Conservation (phyloP, 2,797 vertebrate species). For the Poecilia gillii region DNA sequence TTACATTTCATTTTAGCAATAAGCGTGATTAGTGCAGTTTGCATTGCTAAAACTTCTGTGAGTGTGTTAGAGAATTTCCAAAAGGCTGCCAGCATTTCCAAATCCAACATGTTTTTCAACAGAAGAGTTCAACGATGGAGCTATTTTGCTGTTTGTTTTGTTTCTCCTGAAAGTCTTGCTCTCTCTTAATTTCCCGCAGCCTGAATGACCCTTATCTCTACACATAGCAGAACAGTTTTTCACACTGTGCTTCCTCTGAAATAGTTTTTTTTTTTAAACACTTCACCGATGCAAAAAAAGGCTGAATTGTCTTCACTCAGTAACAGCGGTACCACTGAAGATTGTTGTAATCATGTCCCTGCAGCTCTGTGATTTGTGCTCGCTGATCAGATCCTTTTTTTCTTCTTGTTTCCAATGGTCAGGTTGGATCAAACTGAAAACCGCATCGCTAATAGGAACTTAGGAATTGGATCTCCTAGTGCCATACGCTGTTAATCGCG, state of each 20-base stretch:
- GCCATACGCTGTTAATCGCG: constrained; percentile 1
- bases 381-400: neutral
- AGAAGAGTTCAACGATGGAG: neutral
- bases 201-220: neutral
- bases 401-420: neutral
- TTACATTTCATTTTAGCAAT: neutral
- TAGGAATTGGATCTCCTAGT: neutral
- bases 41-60: neutral
- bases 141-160: neutral
- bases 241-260: neutral
- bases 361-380: neutral
- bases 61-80: neutral
- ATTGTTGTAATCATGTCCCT: neutral
- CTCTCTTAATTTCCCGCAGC: neutral
- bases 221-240: neutral
- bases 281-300: neutral
- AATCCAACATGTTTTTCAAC: neutral
- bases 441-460: neutral
- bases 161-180: neutral
- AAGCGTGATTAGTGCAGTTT: too few species aligned
- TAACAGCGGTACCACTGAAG: neutral
- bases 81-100: neutral
- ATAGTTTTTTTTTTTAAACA: neutral
- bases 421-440: neutral
- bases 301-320: neutral